A percentile compares a stretch with the other conserved stretches of the same genome.
Conservation (phyloP, 1,140 invertebrate species). For the Bradynema listronoti region DNA sequence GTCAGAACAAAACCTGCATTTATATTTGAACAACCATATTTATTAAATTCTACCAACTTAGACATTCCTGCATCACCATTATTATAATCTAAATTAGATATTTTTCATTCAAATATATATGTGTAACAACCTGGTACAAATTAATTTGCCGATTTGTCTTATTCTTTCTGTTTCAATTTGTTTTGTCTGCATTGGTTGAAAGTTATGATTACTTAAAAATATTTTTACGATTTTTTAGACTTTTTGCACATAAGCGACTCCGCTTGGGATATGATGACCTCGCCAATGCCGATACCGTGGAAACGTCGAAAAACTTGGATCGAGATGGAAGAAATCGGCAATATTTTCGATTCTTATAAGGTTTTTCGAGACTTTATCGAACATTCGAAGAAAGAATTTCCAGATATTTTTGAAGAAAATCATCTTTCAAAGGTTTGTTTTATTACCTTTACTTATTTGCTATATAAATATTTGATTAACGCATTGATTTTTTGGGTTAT, state of each 20-base stretch:
- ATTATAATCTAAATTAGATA: too few species aligned
- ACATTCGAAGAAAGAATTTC: conserved; percentile 14
- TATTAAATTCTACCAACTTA: too few species aligned
- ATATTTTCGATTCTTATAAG: conserved; percentile 12
- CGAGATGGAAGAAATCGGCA: background rate
- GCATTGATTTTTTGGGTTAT: too few species aligned
- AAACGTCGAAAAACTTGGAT: conserved; percentile 22
- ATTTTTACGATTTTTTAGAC: conserved; percentile 17
- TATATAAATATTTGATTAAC: too few species aligned
- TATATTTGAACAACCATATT: too few species aligned
- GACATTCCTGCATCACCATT: too few species aligned
- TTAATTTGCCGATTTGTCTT: background rate
- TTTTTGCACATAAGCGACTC: conserved; percentile 13
- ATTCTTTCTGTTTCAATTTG: too few species aligned
- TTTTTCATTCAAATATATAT: too few species aligned
- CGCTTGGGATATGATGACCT: conserved; percentile 8
- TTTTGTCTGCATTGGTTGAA: too few species aligned
- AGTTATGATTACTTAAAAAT: too few species aligned
- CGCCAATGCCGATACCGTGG: background rate
- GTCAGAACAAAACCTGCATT: too few species aligned
- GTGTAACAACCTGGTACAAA: background rate
- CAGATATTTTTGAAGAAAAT: conserved; percentile 7
- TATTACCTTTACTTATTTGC: too few species aligned
- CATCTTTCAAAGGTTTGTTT: background rate
- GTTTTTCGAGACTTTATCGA: conserved; percentile 1